These are phyloP conservation scores for Glyphotaelius pellucidus DNA, from an alignment of 2,888 invertebrate genomes.

Conservation along the genomic window DNA sequence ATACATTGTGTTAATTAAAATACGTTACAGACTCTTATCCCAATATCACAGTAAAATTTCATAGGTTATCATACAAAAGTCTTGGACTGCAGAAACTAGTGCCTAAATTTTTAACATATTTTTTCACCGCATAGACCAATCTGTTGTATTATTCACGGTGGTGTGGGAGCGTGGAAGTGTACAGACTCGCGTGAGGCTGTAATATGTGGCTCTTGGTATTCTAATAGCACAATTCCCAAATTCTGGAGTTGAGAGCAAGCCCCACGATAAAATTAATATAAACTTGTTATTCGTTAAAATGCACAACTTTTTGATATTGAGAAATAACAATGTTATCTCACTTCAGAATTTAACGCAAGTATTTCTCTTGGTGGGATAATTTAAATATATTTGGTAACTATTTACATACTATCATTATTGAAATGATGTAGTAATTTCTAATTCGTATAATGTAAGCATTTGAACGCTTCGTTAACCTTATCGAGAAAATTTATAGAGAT, in stretches of 20 bases:
- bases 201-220: constrained; percentile 23
- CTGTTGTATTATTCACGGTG: neutral
- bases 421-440: neutral
- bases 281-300: constrained; percentile 19
- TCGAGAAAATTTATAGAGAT: neutral
- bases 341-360: neutral
- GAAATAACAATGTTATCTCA: constrained; percentile 5
- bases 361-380: neutral
- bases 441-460: neutral
- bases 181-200: neutral
- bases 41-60: too few species aligned
- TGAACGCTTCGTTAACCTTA: neutral
- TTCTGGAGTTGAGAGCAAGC: neutral
- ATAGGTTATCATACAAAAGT: too few species aligned
- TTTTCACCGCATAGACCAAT: neutral
- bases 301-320: constrained; percentile 22
- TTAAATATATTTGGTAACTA: neutral
- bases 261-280: constrained; percentile 28
- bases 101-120: neutral
- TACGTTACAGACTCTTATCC: too few species aligned
- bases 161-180: neutral
- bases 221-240: constrained; percentile 28
- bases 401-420: neutral
- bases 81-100: too few species aligned
- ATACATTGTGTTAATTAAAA: too few species aligned